Conservation (phyloP, 1,140 invertebrate genomes). For the Aphelinus atriplicis region DNA sequence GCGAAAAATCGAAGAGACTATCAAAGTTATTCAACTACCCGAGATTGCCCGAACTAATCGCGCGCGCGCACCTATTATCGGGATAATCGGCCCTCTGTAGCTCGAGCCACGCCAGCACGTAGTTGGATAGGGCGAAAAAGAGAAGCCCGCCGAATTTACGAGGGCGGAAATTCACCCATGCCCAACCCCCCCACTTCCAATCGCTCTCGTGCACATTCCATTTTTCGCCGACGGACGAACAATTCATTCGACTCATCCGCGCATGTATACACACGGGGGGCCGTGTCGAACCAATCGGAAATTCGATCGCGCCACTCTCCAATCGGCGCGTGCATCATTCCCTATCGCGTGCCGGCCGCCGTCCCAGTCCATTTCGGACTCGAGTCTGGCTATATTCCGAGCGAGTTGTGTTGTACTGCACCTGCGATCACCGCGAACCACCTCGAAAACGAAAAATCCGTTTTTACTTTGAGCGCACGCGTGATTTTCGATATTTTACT, state of each 20-base stretch:
- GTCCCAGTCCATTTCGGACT: no score
- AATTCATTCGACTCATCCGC: background rate
- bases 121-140: no score
- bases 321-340: background rate
- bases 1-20: no score
- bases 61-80: no score
- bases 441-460: conserved; percentile 20
- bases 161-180: no score
- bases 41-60: no score
- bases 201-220: background rate
- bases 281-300: conserved; percentile 16
- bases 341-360: background rate
- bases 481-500: conserved; percentile 11
- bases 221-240: conserved; percentile 12
- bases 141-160: no score
- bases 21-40: no score
- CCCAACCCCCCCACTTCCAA: no score
- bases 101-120: no score
- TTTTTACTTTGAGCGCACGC: conserved; percentile 12
- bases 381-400: background rate
- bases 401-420: conserved; percentile 13
- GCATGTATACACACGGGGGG: background rate
- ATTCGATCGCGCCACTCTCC: conserved; percentile 18
- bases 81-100: no score
- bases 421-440: conserved; percentile 9